Evolutionary conservation across 2,888 invertebrate genomes (phyloP).

Genomic region (Laspeyria flexula): DNA sequence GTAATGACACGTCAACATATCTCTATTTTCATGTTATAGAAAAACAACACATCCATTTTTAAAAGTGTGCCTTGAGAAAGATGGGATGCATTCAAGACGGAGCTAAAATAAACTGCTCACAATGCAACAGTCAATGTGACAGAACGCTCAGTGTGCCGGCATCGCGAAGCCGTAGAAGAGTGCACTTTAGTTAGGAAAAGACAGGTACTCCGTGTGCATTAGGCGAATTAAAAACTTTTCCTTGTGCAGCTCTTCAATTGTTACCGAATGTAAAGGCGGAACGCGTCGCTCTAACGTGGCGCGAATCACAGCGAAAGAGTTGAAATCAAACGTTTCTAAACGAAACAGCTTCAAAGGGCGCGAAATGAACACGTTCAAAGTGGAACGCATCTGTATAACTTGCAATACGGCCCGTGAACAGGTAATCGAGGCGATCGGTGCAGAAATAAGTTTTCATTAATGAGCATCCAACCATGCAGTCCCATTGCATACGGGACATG

Average conservation of each 20-base stretch:
- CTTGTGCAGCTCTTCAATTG: conserved; percentile 72
- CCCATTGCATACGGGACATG: conserved; percentile 33
- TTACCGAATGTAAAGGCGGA: conserved; percentile 68
- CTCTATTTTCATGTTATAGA: conserved; percentile 29
- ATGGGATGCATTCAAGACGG: conserved; percentile 61
- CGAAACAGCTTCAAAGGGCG: conserved; percentile 71
- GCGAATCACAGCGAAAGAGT: conserved; percentile 67
- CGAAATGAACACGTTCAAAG: conserved; percentile 78
- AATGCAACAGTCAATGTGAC: conserved; percentile 77
- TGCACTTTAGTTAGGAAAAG: conserved; percentile 76
- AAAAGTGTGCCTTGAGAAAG: conserved; percentile 54
- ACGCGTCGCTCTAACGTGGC: conserved; percentile 56
- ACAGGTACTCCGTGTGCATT: conserved; percentile 78
- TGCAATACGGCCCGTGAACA: conserved; percentile 61
- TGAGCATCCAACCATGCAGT: conserved; percentile 56
- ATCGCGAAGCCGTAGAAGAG: conserved; percentile 68
- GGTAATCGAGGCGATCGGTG: conserved; percentile 71
- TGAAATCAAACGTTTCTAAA: conserved; percentile 79
- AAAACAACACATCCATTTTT: conserved; percentile 42
- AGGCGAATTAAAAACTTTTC: conserved; percentile 83
- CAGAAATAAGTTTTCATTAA: conserved; percentile 70
- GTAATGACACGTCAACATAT: too few species aligned
- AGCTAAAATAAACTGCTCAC: conserved; percentile 76
- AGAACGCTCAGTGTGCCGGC: conserved; percentile 58
- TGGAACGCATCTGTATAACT: conserved; percentile 68